Base-by-base conservation (phyloP, 2,888 invertebrate genomes). In the Zootermopsis nevadensis region DNA sequence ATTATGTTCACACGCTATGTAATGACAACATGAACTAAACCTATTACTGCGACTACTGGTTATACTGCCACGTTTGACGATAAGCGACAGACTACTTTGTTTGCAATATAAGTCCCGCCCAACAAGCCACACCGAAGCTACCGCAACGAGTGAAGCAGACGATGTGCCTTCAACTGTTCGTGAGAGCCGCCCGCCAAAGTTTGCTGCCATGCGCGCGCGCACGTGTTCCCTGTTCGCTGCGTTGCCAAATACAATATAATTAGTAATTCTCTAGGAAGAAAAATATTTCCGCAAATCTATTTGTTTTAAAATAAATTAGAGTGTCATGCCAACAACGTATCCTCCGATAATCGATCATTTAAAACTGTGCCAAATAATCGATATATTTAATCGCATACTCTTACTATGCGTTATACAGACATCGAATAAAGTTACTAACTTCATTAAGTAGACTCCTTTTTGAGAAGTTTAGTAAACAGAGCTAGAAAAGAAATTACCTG, bases 171-270 rank as follows among this genome's bases (percentile, higher is more conserved):
- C 72, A 67, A 42, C 67, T 81, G 48, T 72, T 38, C 42, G 48
- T 27, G 8, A 42, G 48, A 81, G 72, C 48, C 53, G 69, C 81
- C 81, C 81, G 81, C 81, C 81, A 81, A 81, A 81, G 48, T 76
- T 82, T 60, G 42, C 82, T 24, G 82, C 60, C 82, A 60, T 82
- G 81, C 33, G 76, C 76, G 76, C 76, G 82, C 82, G 76, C 82
- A 55, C 82, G 77, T 76, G 76, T 76, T 72, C 35, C 55, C 53
- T 6, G 72, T 27, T 30, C 8, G 27, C 66, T 76, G 42, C 77
- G 77, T 77, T 77, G 77, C 77, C 77, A 77, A 77, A 77, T 55
- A 55, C 55, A 77, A 77, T 31, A 77, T 77, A 77, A 77, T 77
- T 55, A 53, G 2, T 69, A 31, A 69, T 69, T n/a, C 66, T 12